Evolutionary conservation across 30 jellyfish, hydroid and myxozoan genomes (phyloP), one percentile per base, ranked within the genome.

Genomic region (Hydra vulgaris): DNA sequence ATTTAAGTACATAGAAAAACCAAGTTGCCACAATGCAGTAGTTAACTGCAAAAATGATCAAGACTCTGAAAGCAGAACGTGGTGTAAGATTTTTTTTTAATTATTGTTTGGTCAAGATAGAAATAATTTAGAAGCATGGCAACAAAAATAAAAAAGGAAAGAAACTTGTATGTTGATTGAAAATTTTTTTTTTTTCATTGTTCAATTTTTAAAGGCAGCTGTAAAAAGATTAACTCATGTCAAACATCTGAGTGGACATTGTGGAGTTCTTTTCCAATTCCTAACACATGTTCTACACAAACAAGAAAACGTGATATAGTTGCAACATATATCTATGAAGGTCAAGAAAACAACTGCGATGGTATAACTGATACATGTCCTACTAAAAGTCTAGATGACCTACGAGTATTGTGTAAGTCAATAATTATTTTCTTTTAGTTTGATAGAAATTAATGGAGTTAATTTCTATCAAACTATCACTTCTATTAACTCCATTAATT

Each of bases 181-280:
- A 40, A 40, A 40, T 3, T 3, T 40, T 40, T 24, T 19, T 69
- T 19, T 69, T 69, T 21, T 19, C 25, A 3, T 19, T n/a, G n/a
- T n/a, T n/a, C n/a, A n/a, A 8, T 69, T 1, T 21, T 5, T 21
- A 15, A 52, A 92, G 98, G 98, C 74, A 86, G 74, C 52, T 92
- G 98, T 85, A 87, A 94, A 70, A 80, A 84, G 55, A 94, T 95
- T 8, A 85, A 80, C 7, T 76, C 77, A 12, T 92, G 98, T 68
- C 74, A 69, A 16, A 66, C 90, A 1, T 55, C 91, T 0, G 77
- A 74, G 52, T 92, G 98, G 98, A 81, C 95, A 55, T 56, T 88
- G 16, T 92, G 98, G 98, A 21, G 89, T 18, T 95, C 96, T 0
- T 21, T 21, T 27, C 90, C 84, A 5, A 82, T 78, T 16, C 72